A percentile compares a stretch with the other conserved stretches of the same genome.
These are phyloP conservation scores for Tetraodon nigroviridis DNA, from an alignment of 2,113 vertebrate species.

Conservation along the genomic window DNA sequence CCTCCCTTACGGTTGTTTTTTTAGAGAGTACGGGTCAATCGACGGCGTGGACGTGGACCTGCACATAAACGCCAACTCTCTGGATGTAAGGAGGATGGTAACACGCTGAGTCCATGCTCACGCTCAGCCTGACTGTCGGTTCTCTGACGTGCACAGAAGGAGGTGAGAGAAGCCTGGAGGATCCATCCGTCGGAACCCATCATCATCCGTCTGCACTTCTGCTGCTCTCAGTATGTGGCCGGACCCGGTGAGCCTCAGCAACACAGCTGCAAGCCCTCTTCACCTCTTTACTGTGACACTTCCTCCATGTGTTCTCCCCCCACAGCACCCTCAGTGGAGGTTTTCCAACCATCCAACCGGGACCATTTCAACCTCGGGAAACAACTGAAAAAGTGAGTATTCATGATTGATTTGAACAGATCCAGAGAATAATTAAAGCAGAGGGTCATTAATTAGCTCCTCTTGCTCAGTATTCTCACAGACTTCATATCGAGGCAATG, in stretches of 20 bases:
- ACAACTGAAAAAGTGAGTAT: constrained; percentile 87
- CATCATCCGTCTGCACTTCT: constrained; percentile 85
- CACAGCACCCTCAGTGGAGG: constrained; percentile 86
- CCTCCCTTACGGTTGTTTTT: constrained; percentile 3
- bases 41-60: constrained; percentile 89
- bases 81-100: constrained; percentile 80
- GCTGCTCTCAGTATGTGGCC: constrained; percentile 88
- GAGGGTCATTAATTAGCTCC: neutral
- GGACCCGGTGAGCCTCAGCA: constrained; percentile 81
- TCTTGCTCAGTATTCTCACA: constrained; percentile 78
- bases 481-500: constrained; percentile 87
- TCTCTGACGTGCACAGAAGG: constrained; percentile 71
- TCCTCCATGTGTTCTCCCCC: constrained; percentile 3
- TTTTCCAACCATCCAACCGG: constrained; percentile 87
- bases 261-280: neutral
- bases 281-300: neutral
- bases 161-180: constrained; percentile 85
- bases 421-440: neutral
- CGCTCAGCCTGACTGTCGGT: neutral
- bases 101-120: neutral
- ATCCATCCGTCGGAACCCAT: constrained; percentile 85
- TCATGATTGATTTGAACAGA: neutral
- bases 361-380: constrained; percentile 84
- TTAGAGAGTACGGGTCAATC: constrained; percentile 84
- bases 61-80: constrained; percentile 81